Base-by-base conservation (phyloP, 2,113 vertebrate genomes). In the Rhinichthys klamathensis region DNA sequence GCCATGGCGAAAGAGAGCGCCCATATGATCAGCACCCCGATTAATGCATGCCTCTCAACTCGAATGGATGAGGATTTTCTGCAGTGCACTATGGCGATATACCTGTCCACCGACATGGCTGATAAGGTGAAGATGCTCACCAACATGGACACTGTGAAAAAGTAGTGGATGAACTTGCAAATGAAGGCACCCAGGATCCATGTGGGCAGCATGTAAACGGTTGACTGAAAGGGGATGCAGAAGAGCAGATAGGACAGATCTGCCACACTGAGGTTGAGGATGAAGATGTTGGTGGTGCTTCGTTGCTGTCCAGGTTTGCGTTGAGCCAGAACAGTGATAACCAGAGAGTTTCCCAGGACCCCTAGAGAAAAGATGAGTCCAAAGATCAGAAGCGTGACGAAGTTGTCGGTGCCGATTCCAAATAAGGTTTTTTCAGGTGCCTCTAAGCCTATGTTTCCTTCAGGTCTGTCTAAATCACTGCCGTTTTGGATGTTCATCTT, bases 101-200 rank as follows among this genome's bases (percentile, higher is more conserved):
- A 99, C 15, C 98, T 96, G 94, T 99, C 98, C 94, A 99, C 98
- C 0, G 98, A 97, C 98, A 98, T 99, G 58, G 98, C 98, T 0
- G 97, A 97, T 56, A 99, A 93, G 0, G 98, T 99, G 94, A 99
- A 99, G 90, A 99, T 96, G 94, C 98, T 99, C 89, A 99, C 98
- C 89, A 99, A 92, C 98, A 99, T 98, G 81, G 98, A 99, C 30
- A 98, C 96, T 0, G 98, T 99, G 92, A 99, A 98, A 91, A 99
- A 97, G 87, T 98, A 99, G 92, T 99, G 98, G 63, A 92, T 95
- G 86, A 98, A 98, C 92, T 98, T 99, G 94, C 98, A 99, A 84
- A 97, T 94, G 90, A 99, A 98, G 3, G 96, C 96, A 0, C 98
- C 98, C 82, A 99, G 93, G 72, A 97, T 96, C 98, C 98, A 99